Evolutionary conservation across 2,797 vertebrate species (phyloP).

Genomic region (Paedocypris micromegethes): DNA sequence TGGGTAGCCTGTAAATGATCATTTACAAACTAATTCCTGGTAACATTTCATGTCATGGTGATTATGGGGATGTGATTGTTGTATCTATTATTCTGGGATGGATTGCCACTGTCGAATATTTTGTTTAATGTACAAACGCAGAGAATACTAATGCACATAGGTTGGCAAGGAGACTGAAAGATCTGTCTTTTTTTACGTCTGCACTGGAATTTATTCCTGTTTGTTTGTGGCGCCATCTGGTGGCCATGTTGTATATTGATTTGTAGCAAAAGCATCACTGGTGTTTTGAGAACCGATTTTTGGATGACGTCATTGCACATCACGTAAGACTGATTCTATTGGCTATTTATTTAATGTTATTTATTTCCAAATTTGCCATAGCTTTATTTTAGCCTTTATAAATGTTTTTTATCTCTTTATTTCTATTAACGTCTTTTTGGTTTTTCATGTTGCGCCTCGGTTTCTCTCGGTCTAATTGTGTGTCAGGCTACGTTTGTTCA

Average conservation of each 20-base stretch:
- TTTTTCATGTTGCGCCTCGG: conserved; percentile 16
- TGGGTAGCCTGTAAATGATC: conserved; percentile 68
- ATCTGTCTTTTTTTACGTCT: conserved; percentile 53
- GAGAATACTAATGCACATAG: conserved; percentile 55
- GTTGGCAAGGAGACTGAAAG: conserved; percentile 59
- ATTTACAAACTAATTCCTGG: conserved; percentile 58
- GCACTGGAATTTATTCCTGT: conserved; percentile 12
- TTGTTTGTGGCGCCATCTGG: conserved; percentile 56
- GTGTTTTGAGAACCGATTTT: neutral
- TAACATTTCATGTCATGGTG: conserved; percentile 37
- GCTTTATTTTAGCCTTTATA: neutral
- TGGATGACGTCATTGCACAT: neutral
- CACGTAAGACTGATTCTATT: neutral
- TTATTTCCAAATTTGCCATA: neutral
- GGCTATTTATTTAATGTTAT: conserved; percentile 2
- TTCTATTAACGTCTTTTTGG: conserved; percentile 11
- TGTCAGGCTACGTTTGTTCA: conserved; percentile 44
- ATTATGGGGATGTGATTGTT: conserved; percentile 40
- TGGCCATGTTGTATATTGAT: conserved; percentile 46
- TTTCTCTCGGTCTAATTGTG: conserved; percentile 21
- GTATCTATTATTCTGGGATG: conserved; percentile 58
- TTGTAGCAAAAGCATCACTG: conserved; percentile 15
- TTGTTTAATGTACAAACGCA: conserved; percentile 57
- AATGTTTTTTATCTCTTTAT: conserved; percentile 8
- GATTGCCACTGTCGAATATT: conserved; percentile 56